Percentiles rank a stretch among this genome's conserved stretches.
Evolutionary conservation across 1,140 invertebrate genomes (phyloP).

Genomic region (Arion vulgaris): DNA sequence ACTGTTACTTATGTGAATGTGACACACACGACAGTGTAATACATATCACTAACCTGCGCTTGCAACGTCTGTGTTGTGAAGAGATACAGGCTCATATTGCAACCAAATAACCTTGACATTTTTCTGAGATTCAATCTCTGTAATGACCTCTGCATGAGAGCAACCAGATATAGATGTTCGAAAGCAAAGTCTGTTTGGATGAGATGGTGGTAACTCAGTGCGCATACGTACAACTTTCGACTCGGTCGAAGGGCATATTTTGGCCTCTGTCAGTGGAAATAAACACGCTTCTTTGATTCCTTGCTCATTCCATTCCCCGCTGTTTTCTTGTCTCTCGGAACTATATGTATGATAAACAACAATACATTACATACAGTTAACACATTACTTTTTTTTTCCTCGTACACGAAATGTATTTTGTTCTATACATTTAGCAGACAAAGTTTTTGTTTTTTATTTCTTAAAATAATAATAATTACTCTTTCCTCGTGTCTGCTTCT

Average conservation of each 20-base stretch:
- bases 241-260: neutral
- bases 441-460: no score
- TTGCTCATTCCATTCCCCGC: neutral
- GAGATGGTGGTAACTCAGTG: conserved; percentile 1
- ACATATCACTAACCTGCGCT: neutral
- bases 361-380: no score
- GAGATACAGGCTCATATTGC: conserved; percentile 15
- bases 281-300: neutral
- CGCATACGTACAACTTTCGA: conserved; percentile 10
- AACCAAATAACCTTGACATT: conserved; percentile 13
- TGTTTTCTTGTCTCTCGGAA: neutral
- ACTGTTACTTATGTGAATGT: no score
- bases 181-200: conserved; percentile 15
- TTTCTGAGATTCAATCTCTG: conserved; percentile 3
- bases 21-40: no score
- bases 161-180: neutral
- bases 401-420: no score
- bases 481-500: no score
- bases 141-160: neutral
- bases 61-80: neutral
- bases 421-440: no score
- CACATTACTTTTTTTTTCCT: no score
- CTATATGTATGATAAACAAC: no score
- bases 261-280: neutral
- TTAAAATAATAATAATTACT: no score